Conservation (phyloP, 2,888 invertebrate genomes). For the Scelioninae gen. 2 region DNA sequence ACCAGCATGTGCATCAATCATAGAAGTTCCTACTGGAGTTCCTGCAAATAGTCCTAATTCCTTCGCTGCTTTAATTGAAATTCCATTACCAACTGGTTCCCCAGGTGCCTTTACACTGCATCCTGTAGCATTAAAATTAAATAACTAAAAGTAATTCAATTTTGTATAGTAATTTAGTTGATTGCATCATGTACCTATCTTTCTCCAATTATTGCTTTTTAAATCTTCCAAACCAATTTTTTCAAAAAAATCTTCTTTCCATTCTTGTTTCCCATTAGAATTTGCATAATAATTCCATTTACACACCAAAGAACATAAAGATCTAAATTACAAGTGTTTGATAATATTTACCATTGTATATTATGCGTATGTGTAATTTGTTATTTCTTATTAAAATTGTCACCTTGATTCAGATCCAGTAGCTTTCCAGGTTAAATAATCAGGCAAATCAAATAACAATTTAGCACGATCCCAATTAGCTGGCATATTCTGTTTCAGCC, state of each 20-base stretch:
- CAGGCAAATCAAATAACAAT: conserved; percentile 93
- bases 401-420: conserved; percentile 84
- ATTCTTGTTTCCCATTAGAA: conserved; percentile 78
- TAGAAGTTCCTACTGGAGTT: conserved; percentile 89
- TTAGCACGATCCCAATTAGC: conserved; percentile 83
- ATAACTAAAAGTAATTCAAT: background rate
- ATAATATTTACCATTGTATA: too few relatives aligned
- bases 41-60: conserved; percentile 83
- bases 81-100: conserved; percentile 80
- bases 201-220: conserved; percentile 79
- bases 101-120: conserved; percentile 83
- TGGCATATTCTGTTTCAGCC: conserved; percentile 88
- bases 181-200: conserved; percentile 78
- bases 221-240: conserved; percentile 87
- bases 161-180: background rate
- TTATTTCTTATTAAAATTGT: too few relatives aligned
- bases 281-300: conserved; percentile 94
- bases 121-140: too few relatives aligned
- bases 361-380: too few relatives aligned
- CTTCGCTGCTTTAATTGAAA: conserved; percentile 80
- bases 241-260: conserved; percentile 85
- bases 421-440: conserved; percentile 94
- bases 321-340: conserved; percentile 77
- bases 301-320: conserved; percentile 93
- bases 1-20: conserved; percentile 98